A percentile compares a stretch with the other conserved stretches of the same genome.
Evolutionary conservation across 1,140 invertebrate species (phyloP).

Genomic region (Mycetomoellerius zeteki): DNA sequence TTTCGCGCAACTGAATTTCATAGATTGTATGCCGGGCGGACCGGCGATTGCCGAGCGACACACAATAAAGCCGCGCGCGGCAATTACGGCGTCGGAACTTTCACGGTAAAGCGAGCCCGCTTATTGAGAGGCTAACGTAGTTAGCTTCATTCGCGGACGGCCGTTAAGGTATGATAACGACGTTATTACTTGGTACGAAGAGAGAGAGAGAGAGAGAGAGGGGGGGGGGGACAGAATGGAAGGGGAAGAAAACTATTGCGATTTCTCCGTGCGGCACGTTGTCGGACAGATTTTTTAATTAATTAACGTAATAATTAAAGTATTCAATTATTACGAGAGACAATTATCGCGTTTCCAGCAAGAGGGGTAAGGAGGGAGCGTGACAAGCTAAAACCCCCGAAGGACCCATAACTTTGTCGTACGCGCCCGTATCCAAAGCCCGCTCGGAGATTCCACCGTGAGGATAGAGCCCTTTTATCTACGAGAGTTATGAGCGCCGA

Average conservation of each 20-base stretch:
- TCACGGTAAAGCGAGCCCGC: slow-evolving; percentile 66
- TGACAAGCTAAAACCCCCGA: slow-evolving; percentile 59
- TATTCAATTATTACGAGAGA: slow-evolving; percentile 72
- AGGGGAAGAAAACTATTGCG: not conserved
- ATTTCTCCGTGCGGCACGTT: slow-evolving; percentile 4
- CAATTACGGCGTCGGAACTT: slow-evolving; percentile 70
- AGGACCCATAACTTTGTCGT: slow-evolving; percentile 53
- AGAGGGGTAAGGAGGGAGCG: not conserved
- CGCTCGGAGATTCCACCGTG: slow-evolving; percentile 38
- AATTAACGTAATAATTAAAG: slow-evolving; percentile 67
- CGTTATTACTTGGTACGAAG: slow-evolving; percentile 57
- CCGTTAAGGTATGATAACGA: slow-evolving; percentile 69
- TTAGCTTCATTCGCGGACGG: slow-evolving; percentile 64
- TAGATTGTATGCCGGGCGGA: slow-evolving; percentile 60
- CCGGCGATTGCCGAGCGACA: slow-evolving; percentile 62
- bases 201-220: not conserved
- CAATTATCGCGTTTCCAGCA: slow-evolving; percentile 34
- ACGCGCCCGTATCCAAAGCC: slow-evolving; percentile 57
- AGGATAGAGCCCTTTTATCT: slow-evolving; percentile 62
- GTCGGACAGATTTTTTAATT: slow-evolving; percentile 57
- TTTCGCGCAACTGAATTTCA: slow-evolving; percentile 66
- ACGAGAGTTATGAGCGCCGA: slow-evolving; percentile 61
- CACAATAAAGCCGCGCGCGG: slow-evolving; percentile 67
- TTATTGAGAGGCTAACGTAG: slow-evolving; percentile 72
- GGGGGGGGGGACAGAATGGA: not conserved